Evolutionary conservation across 2,888 invertebrate species (phyloP).

Genomic region (Callosobruchus maculatus): DNA sequence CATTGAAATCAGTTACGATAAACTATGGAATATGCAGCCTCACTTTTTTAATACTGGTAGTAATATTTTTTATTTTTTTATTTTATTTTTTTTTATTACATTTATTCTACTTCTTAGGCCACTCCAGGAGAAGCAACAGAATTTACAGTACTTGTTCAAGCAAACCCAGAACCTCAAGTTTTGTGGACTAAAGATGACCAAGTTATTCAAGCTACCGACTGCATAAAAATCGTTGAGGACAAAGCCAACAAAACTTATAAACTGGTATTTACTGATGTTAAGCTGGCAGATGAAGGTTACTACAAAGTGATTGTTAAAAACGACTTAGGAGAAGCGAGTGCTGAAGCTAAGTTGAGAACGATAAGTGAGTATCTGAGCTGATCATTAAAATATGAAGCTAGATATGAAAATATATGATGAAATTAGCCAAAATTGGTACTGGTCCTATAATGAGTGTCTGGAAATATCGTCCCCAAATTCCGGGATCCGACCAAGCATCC

Average conservation of each 20-base stretch:
- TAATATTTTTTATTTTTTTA: too few relatives aligned
- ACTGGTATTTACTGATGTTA: constrained; percentile 67
- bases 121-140: constrained; percentile 75
- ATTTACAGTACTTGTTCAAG: constrained; percentile 75
- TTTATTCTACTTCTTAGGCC: not conserved
- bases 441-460: too few relatives aligned
- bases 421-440: too few relatives aligned
- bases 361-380: constrained; percentile 59
- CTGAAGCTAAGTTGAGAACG: constrained; percentile 66
- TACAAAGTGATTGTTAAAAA: constrained; percentile 79
- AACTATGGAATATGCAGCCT: too few relatives aligned
- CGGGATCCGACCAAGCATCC: too few relatives aligned
- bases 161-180: constrained; percentile 86
- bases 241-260: constrained; percentile 62
- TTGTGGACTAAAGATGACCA: constrained; percentile 75
- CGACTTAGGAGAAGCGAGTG: constrained; percentile 67
- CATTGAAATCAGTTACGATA: too few relatives aligned
- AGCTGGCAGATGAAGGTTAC: constrained; percentile 69
- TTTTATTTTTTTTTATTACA: too few relatives aligned
- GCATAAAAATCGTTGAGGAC: constrained; percentile 60
- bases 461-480: too few relatives aligned
- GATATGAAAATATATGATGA: too few relatives aligned
- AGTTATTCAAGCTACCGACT: constrained; percentile 57
- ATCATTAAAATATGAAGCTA: not conserved
- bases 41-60: too few relatives aligned